phyloP scores from a whole-genome alignment of 1,140 invertebrate genomes.

The Leptinotarsa lineolata region DNA sequence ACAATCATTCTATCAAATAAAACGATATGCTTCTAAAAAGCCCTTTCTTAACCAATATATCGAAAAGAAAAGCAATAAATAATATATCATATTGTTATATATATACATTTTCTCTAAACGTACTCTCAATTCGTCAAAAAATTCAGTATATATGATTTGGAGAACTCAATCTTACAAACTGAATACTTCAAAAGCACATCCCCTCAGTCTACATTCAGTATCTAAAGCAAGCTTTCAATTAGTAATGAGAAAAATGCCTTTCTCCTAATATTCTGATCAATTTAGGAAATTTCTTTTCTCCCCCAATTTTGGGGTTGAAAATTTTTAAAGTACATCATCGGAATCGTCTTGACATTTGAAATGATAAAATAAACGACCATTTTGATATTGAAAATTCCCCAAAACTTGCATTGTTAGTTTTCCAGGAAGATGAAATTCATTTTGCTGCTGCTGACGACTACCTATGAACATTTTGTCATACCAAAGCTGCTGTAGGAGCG shows the following conservation, averaged over 20 bases:
- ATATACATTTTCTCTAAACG: conserved; percentile 8
- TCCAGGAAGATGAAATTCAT: background rate
- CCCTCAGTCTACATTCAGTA: background rate
- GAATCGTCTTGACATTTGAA: too few species aligned
- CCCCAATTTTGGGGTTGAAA: too few species aligned
- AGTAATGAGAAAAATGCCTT: too few species aligned
- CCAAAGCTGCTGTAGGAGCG: conserved; percentile 43
- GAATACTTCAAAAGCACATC: background rate
- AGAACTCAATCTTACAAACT: background rate
- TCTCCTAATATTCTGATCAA: too few species aligned
- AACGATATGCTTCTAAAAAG: conserved; percentile 7
- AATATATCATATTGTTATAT: conserved; percentile 9
- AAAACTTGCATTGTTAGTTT: background rate
- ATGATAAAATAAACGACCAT: background rate
- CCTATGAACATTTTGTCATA: conserved; percentile 41
- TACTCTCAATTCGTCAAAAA: background rate
- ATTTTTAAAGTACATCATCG: too few species aligned
- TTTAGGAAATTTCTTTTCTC: too few species aligned
- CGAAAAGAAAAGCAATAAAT: conserved; percentile 16
- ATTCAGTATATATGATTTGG: conserved; percentile 1
- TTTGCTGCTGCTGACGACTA: background rate
- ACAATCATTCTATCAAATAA: conserved; percentile 13
- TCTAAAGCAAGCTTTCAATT: too few species aligned
- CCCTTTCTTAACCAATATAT: background rate
- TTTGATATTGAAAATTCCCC: background rate